These are phyloP conservation scores for Lepidothrix coronata DNA, from an alignment of 2,113 vertebrate species.

Conservation along the genomic window DNA sequence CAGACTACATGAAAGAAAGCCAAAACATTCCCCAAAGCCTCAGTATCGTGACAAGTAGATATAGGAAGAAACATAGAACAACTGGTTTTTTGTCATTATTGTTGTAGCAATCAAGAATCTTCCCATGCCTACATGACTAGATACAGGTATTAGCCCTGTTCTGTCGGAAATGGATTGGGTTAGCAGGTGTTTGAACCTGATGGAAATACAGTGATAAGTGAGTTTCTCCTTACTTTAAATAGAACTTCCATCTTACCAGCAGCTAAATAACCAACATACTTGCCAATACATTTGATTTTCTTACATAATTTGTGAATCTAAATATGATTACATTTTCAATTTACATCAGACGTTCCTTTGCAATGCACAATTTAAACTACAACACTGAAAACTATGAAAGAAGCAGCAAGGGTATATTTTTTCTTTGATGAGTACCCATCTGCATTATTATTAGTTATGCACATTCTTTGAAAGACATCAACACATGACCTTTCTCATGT, in stretches of 20 bases:
- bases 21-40: slow-evolving; percentile 81
- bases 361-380: not conserved
- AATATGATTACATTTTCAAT: slow-evolving; percentile 23
- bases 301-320: not conserved
- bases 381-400: not conserved
- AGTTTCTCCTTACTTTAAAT: slow-evolving; percentile 75
- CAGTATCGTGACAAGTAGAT: slow-evolving; percentile 81
- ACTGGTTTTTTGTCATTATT: not conserved
- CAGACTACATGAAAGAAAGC: slow-evolving; percentile 76
- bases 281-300: slow-evolving; percentile 55
- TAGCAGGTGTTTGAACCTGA: slow-evolving; percentile 79
- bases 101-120: slow-evolving; percentile 53
- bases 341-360: not conserved
- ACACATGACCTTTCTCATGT: not conserved
- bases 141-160: slow-evolving; percentile 79
- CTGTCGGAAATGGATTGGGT: slow-evolving; percentile 79
- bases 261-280: slow-evolving; percentile 72
- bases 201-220: slow-evolving; percentile 87
- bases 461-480: not conserved
- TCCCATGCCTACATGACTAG: slow-evolving; percentile 81
- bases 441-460: not conserved
- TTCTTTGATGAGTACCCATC: not conserved
- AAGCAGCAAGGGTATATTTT: not conserved
- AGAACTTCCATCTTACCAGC: slow-evolving; percentile 75
- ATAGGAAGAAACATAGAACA: slow-evolving; percentile 76